Percentiles rank a stretch among this genome's conserved stretches.
Evolutionary conservation across 2,888 invertebrate genomes (phyloP).

Genomic region (Stenotaenia linearis): DNA sequence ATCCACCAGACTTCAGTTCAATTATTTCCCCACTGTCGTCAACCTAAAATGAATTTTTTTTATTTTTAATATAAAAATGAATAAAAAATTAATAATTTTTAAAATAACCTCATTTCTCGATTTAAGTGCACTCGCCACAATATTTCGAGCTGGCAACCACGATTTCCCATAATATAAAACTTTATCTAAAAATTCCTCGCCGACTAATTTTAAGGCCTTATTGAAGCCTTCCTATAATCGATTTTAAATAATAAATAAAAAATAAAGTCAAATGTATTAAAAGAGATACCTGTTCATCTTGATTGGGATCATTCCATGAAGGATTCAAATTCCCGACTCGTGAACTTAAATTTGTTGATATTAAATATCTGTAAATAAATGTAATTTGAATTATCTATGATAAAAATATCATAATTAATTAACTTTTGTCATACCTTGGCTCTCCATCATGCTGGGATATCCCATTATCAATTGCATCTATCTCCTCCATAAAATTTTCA

Average conservation of each 20-base stretch:
- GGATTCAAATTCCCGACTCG: slow-evolving; percentile 75
- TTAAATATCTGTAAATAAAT: slow-evolving; percentile 56
- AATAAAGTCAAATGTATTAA: slow-evolving; percentile 18
- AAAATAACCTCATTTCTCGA: slow-evolving; percentile 52
- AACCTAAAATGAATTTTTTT: no score
- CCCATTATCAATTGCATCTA: slow-evolving; percentile 98
- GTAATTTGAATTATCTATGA: neutral
- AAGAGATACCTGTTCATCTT: slow-evolving; percentile 48
- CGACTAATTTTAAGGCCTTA: slow-evolving; percentile 70
- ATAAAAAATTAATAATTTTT: no score
- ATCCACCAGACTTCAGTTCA: slow-evolving; percentile 58
- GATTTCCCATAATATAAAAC: slow-evolving; percentile 58
- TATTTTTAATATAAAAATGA: no score
- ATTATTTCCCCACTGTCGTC: slow-evolving; percentile 65
- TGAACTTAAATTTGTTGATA: slow-evolving; percentile 70
- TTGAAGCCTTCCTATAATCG: neutral
- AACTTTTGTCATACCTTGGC: slow-evolving; percentile 41
- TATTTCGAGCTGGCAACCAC: slow-evolving; percentile 81
- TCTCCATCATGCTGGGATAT: slow-evolving; percentile 66
- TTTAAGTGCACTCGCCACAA: slow-evolving; percentile 67
- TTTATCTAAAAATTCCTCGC: slow-evolving; percentile 68
- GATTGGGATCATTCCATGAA: slow-evolving; percentile 62
- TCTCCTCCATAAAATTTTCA: slow-evolving; percentile 78
- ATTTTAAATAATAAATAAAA: neutral
- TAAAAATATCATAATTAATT: neutral